Evolutionary conservation across 2,797 vertebrate species (phyloP).

Genomic region (Pangasius djambal): DNA sequence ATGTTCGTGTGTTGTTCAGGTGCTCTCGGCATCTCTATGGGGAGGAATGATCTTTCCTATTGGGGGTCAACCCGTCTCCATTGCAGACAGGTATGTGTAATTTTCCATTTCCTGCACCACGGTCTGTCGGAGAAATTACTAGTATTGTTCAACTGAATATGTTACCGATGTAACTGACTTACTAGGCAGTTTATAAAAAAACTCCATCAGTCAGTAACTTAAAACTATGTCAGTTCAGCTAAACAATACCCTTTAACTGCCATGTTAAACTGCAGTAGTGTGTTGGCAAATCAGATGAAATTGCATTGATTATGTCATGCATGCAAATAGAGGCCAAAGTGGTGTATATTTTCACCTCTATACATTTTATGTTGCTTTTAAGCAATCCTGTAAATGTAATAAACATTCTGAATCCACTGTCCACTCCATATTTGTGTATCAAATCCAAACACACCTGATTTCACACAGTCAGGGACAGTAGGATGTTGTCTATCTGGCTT

Average conservation of each 20-base stretch:
- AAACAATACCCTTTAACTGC: background rate
- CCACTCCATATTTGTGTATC: background rate
- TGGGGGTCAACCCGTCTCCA: constrained; percentile 81
- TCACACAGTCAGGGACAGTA: background rate
- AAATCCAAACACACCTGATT: background rate
- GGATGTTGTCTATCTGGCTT: background rate
- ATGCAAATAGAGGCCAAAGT: background rate
- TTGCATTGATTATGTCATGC: background rate
- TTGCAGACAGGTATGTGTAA: constrained; percentile 84
- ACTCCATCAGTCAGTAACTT: background rate
- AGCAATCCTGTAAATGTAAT: background rate
- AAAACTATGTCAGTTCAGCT: background rate
- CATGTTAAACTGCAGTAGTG: background rate
- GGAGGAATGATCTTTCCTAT: constrained; percentile 89
- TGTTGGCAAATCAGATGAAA: background rate
- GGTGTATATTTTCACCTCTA: background rate
- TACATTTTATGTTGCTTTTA: background rate
- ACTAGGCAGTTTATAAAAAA: background rate
- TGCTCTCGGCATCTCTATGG: constrained; percentile 91
- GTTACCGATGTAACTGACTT: background rate
- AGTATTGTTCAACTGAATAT: background rate
- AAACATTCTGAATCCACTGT: background rate
- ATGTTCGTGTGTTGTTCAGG: constrained; percentile 69
- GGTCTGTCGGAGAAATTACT: background rate
- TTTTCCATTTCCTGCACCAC: background rate